Conservation (phyloP, 2,113 vertebrate species). For the Caranx melampygus region DNA sequence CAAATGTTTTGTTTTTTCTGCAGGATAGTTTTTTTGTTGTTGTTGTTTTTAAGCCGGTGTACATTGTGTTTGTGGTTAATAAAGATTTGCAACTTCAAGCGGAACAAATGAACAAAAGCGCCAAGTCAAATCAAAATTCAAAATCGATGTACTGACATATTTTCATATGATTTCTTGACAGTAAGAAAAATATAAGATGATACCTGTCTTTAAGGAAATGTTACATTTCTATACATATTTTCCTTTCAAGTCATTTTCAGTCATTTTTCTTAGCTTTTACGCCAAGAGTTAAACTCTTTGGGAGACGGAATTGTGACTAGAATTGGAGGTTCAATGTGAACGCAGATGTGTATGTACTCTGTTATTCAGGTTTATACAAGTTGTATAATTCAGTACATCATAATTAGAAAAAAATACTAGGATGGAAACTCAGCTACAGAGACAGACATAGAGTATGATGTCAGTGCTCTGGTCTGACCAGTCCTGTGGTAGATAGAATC, state of each 20-base stretch:
- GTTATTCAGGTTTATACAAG: background rate
- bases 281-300: background rate
- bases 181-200: no score
- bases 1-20: no score
- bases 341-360: background rate
- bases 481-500: conserved; percentile 37
- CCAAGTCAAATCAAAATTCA: no score
- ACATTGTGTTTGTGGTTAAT: no score
- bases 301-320: background rate
- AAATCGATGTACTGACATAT: no score
- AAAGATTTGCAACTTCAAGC: no score
- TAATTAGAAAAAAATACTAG: conserved; percentile 16
- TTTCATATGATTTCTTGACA: no score
- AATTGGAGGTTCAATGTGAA: background rate
- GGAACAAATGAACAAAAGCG: no score
- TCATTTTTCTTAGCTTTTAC: background rate
- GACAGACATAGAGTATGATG: conserved; percentile 53
- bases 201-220: background rate
- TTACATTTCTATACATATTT: background rate
- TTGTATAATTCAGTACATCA: conserved; percentile 9
- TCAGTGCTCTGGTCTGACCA: conserved; percentile 43
- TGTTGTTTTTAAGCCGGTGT: no score
- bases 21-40: no score
- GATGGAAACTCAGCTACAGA: conserved; percentile 30
- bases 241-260: background rate